phyloP scores from a whole-genome alignment of 2,888 invertebrate species.

The Drosophila subsilvestris region DNA sequence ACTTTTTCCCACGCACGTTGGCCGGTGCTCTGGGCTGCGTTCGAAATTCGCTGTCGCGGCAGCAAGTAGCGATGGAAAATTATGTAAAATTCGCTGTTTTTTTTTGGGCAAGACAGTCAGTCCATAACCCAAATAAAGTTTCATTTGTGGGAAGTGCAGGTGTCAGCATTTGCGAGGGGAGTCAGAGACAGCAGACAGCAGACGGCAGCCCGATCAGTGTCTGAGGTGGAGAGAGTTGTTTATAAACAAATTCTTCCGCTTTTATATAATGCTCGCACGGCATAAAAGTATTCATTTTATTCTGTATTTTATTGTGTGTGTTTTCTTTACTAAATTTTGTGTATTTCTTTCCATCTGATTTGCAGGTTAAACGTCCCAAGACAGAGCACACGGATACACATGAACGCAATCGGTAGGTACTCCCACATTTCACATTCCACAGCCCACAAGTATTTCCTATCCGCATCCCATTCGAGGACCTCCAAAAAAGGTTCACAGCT shows the following conservation, averaged over 20 bases:
- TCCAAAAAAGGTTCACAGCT: constrained; percentile 22
- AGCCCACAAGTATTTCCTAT: constrained; percentile 6
- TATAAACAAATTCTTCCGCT: constrained; percentile 64
- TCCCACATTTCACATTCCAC: not conserved
- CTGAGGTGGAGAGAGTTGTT: constrained; percentile 59
- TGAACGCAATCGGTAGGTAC: constrained; percentile 88
- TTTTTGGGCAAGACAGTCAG: constrained; percentile 19
- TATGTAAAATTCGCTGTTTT: constrained; percentile 74
- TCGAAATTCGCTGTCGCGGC: constrained; percentile 46
- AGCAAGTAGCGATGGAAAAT: constrained; percentile 58
- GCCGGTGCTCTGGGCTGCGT: constrained; percentile 6
- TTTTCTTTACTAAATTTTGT: constrained; percentile 31
- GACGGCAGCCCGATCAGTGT: not conserved
- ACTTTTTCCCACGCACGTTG: constrained; percentile 69
- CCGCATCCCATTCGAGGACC: not conserved
- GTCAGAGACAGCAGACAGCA: constrained; percentile 14
- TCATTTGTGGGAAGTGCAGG: constrained; percentile 22
- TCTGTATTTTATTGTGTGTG: not conserved
- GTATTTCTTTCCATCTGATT: constrained; percentile 59
- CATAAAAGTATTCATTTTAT: constrained; percentile 3
- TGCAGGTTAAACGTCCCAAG: constrained; percentile 90
- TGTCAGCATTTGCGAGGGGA: constrained; percentile 29
- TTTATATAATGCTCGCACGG: constrained; percentile 24
- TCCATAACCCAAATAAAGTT: constrained; percentile 50
- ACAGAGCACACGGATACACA: constrained; percentile 87